A percentile compares a stretch with the other conserved stretches of the same genome.
These are phyloP conservation scores for Lagodon rhomboides DNA, from an alignment of 2,797 vertebrate genomes.

Conservation along the genomic window DNA sequence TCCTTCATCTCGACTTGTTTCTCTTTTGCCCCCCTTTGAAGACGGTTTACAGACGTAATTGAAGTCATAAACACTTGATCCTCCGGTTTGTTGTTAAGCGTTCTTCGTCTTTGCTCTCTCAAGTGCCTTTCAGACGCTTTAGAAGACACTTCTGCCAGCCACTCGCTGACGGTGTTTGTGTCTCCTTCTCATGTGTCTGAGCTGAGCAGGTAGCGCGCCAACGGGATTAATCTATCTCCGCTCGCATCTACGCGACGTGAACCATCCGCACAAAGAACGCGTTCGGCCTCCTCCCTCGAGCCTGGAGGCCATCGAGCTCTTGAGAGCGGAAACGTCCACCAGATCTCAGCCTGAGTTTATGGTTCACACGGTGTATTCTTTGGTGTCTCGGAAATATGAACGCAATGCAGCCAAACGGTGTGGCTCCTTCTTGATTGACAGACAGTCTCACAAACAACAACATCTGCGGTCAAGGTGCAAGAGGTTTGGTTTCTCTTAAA, in stretches of 20 bases:
- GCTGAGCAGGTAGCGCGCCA: background rate
- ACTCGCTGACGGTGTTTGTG: background rate
- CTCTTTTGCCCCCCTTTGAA: slow-evolving; percentile 19
- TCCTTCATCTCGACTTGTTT: slow-evolving; percentile 16
- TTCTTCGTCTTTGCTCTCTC: background rate
- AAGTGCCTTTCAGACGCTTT: slow-evolving; percentile 5
- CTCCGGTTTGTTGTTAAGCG: slow-evolving; percentile 2
- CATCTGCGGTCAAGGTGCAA: background rate
- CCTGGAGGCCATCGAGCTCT: slow-evolving; percentile 7
- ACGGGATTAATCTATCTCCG: slow-evolving; percentile 7
- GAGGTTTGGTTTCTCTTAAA: background rate
- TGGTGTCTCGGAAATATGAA: slow-evolving; percentile 50
- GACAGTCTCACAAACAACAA: slow-evolving; percentile 13
- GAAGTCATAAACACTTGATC: slow-evolving; percentile 19
- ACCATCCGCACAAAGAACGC: background rate
- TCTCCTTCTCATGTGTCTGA: slow-evolving; percentile 5
- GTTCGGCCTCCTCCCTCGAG: slow-evolving; percentile 2
- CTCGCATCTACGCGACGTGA: background rate
- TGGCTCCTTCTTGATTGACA: slow-evolving; percentile 22
- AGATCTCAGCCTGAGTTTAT: slow-evolving; percentile 6
- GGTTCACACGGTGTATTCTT: slow-evolving; percentile 3
- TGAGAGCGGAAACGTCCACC: slow-evolving; percentile 3
- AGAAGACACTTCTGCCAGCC: background rate
- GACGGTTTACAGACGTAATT: slow-evolving; percentile 28
- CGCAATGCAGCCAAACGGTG: slow-evolving; percentile 6